These are phyloP conservation scores for Acanthurus tractus DNA, from an alignment of 2,797 vertebrate genomes.

Conservation along the genomic window DNA sequence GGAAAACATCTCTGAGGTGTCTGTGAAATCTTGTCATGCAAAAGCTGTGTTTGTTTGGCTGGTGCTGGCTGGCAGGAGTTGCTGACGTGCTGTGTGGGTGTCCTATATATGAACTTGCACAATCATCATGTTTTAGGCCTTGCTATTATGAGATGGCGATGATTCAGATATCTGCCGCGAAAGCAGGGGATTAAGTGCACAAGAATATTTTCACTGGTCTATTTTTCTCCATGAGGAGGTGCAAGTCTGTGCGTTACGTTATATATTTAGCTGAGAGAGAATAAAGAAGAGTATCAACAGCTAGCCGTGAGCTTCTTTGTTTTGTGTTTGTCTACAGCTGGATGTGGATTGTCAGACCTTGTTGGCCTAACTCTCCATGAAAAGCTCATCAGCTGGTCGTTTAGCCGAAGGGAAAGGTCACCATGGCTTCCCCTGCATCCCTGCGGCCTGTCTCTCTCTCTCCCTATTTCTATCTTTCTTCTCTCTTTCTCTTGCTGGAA, in stretches of 20 bases:
- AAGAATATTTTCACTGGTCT: conserved; percentile 46
- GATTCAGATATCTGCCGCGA: conserved; percentile 66
- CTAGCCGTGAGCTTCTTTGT: conserved; percentile 28
- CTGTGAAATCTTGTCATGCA: conserved; percentile 42
- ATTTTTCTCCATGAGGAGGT: conserved; percentile 39
- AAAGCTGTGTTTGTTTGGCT: conserved; percentile 50
- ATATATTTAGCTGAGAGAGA: conserved; percentile 23
- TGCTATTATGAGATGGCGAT: conserved; percentile 65
- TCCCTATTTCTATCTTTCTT: conserved; percentile 22
- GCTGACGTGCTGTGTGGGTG: conserved; percentile 66
- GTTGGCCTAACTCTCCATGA: conserved; percentile 64
- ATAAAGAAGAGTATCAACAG: conserved; percentile 28
- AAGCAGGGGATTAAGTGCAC: conserved; percentile 37
- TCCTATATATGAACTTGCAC: conserved; percentile 66
- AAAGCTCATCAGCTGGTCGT: conserved; percentile 69
- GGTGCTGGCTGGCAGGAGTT: conserved; percentile 48
- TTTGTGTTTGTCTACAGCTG: conserved; percentile 43
- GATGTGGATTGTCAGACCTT: conserved; percentile 57
- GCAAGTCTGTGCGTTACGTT: conserved; percentile 23
- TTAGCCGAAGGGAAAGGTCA: conserved; percentile 78
- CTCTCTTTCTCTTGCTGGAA: conserved; percentile 47
- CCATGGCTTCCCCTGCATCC: conserved; percentile 40
- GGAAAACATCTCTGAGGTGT: conserved; percentile 36
- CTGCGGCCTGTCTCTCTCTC: conserved; percentile 19
- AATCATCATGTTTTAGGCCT: conserved; percentile 63